Conservation (phyloP, 2,113 vertebrate species). For the Hyperopisus bebe region DNA sequence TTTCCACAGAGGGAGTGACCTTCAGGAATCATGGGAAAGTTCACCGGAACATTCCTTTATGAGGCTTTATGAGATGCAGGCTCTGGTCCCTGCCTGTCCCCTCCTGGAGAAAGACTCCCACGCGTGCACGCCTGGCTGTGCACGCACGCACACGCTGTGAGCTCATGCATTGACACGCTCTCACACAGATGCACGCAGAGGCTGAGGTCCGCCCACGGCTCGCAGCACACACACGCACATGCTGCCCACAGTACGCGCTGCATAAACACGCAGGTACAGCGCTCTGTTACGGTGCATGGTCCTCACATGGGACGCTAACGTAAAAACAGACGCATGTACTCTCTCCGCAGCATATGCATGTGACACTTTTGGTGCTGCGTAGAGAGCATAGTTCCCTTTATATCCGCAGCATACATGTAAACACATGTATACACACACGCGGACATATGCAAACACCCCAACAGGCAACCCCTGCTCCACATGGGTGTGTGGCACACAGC, state of each 20-base stretch:
- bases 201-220: neutral
- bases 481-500: conserved; percentile 35
- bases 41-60: neutral
- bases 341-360: neutral
- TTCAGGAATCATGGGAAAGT: conserved; percentile 9
- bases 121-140: conserved; percentile 18
- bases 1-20: neutral
- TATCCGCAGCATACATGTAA: neutral
- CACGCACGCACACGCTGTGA: conserved; percentile 7
- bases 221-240: neutral
- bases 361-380: neutral
- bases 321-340: neutral
- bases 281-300: neutral
- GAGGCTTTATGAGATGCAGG: conserved; percentile 24
- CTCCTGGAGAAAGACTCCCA: conserved; percentile 30
- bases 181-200: conserved; percentile 5
- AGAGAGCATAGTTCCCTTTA: neutral
- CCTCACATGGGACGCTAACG: neutral
- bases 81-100: conserved; percentile 39
- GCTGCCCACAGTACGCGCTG: neutral
- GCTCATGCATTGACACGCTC: neutral
- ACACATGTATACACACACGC: conserved; percentile 16
- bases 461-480: conserved; percentile 20
- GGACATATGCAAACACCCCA: conserved; percentile 15
- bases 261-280: neutral